Percentiles rank a stretch among this genome's conserved stretches.
Conservation (phyloP, 1,140 invertebrate genomes). For the Drosophila rufa region DNA sequence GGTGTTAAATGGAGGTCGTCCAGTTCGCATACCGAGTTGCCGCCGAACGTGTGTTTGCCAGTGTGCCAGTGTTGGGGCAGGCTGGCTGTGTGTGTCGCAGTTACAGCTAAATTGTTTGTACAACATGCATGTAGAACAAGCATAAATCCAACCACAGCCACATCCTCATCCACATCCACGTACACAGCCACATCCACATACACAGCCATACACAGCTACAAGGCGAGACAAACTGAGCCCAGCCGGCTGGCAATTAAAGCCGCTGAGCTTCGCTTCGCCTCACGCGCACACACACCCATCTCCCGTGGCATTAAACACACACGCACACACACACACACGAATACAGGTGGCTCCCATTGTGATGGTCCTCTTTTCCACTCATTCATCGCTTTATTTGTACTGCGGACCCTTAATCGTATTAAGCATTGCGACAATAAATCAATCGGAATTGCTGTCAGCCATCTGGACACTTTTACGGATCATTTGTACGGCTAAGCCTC, state of each 20-base stretch:
- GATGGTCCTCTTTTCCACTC: slow-evolving; percentile 2
- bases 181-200: slow-evolving; percentile 3
- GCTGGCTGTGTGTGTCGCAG: slow-evolving; percentile 52
- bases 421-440: slow-evolving; percentile 42
- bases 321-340: neutral
- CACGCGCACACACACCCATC: slow-evolving; percentile 5
- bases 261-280: slow-evolving; percentile 34
- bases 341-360: slow-evolving; percentile 36
- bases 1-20: slow-evolving; percentile 81
- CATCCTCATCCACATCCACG: slow-evolving; percentile 32
- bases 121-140: slow-evolving; percentile 81
- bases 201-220: neutral
- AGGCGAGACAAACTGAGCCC: slow-evolving; percentile 48
- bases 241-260: slow-evolving; percentile 65
- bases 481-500: slow-evolving; percentile 16
- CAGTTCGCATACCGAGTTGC: slow-evolving; percentile 54
- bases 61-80: slow-evolving; percentile 30
- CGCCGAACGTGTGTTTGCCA: slow-evolving; percentile 3
- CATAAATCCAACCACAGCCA: slow-evolving; percentile 71
- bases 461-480: slow-evolving; percentile 12
- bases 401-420: slow-evolving; percentile 24
- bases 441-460: slow-evolving; percentile 29
- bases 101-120: slow-evolving; percentile 81
- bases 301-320: neutral
- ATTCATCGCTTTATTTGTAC: slow-evolving; percentile 20